phyloP scores from a whole-genome alignment of 2,113 vertebrate species.

The Ailuropoda melanoleuca region DNA sequence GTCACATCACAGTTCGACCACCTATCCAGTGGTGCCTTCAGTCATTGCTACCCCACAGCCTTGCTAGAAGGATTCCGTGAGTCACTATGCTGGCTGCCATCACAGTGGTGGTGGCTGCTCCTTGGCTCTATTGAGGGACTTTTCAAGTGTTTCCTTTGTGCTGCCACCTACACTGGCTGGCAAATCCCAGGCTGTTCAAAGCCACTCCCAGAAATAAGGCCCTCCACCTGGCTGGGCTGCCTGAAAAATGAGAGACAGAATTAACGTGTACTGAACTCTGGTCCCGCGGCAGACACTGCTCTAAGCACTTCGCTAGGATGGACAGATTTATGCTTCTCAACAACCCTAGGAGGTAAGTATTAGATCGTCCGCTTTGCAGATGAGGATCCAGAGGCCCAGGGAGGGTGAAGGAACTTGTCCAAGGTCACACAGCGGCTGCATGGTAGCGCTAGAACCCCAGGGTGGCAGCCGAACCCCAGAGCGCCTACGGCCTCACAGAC shows the following conservation, averaged over 20 bases:
- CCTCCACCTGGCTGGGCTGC: neutral
- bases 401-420: neutral
- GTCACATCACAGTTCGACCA: neutral
- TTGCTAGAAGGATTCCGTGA: neutral
- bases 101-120: neutral
- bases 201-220: neutral
- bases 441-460: neutral
- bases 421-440: neutral
- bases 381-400: neutral
- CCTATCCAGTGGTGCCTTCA: neutral
- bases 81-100: neutral
- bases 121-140: neutral
- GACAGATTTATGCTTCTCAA: neutral
- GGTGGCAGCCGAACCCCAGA: neutral
- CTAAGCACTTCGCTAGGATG: neutral
- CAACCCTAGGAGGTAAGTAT: too few relatives aligned
- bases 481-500: rapidly evolving
- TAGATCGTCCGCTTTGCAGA: neutral
- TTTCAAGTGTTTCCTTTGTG: neutral
- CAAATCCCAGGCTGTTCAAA: neutral
- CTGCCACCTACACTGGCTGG: too few relatives aligned
- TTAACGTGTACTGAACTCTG: rapidly evolving
- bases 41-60: neutral
- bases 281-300: rapidly evolving
- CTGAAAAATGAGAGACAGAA: neutral